These are phyloP conservation scores for Anguilla marmorata DNA, from an alignment of 2,797 vertebrate species.

Conservation along the genomic window DNA sequence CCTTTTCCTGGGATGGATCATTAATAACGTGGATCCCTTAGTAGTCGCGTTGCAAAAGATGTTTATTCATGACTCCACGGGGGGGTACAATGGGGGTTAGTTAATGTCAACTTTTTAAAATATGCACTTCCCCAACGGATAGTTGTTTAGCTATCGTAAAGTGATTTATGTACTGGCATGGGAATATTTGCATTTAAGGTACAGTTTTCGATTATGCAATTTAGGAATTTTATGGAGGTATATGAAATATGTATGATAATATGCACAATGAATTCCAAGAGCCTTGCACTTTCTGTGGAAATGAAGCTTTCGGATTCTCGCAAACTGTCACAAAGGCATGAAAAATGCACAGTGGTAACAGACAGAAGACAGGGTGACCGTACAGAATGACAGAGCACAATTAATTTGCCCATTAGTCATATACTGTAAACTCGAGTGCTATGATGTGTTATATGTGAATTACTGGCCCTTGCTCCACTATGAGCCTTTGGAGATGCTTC, in stretches of 20 bases:
- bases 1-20: neutral
- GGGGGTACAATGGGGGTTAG: neutral
- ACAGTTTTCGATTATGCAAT: neutral
- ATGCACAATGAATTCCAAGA: neutral
- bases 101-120: neutral
- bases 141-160: neutral
- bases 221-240: neutral
- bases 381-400: neutral
- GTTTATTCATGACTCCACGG: neutral
- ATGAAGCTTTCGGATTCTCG: neutral
- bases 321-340: neutral
- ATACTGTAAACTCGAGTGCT: neutral
- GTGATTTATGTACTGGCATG: neutral
- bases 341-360: neutral
- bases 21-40: neutral
- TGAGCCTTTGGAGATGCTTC: neutral
- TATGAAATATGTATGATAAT: slow-evolving; percentile 1
- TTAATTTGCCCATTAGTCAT: neutral
- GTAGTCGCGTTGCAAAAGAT: neutral
- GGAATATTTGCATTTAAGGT: neutral
- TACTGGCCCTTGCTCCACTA: neutral
- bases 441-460: neutral
- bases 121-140: neutral
- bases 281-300: neutral
- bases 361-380: neutral